A percentile compares a stretch with the other conserved stretches of the same genome.
Evolutionary conservation across 2,888 invertebrate species (phyloP).

Genomic region (Melieria picta): DNA sequence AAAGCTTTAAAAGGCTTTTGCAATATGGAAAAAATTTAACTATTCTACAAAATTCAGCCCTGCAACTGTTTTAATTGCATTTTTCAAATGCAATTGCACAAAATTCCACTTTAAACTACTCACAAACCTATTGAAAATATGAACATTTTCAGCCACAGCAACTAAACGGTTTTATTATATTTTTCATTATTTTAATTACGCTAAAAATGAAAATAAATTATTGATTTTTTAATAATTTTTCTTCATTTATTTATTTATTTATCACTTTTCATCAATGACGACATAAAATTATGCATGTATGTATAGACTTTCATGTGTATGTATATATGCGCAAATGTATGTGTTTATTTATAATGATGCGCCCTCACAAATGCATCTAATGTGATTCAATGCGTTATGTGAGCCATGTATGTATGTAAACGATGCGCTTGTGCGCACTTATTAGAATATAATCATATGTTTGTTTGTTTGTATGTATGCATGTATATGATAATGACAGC

Average conservation of each 20-base stretch:
- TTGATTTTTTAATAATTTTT: background rate
- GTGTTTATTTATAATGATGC: slow-evolving; percentile 1
- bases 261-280: slow-evolving; percentile 29
- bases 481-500: slow-evolving; percentile 4
- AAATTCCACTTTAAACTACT: too few species aligned
- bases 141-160: background rate
- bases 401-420: background rate
- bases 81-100: too few species aligned
- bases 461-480: too few species aligned
- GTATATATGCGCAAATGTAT: slow-evolving; percentile 18
- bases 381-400: background rate
- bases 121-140: too few species aligned
- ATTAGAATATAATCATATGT: background rate
- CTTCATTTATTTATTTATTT: slow-evolving; percentile 21
- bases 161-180: too few species aligned
- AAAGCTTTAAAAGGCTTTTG: too few species aligned
- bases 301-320: slow-evolving; percentile 20
- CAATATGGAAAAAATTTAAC: background rate
- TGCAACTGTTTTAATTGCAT: too few species aligned
- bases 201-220: background rate
- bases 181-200: background rate
- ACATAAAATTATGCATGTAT: slow-evolving; percentile 35
- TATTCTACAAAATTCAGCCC: background rate
- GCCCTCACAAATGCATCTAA: background rate
- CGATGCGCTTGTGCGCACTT: background rate